phyloP scores from a whole-genome alignment of 2,113 vertebrate genomes.

The Percina caprodes region DNA sequence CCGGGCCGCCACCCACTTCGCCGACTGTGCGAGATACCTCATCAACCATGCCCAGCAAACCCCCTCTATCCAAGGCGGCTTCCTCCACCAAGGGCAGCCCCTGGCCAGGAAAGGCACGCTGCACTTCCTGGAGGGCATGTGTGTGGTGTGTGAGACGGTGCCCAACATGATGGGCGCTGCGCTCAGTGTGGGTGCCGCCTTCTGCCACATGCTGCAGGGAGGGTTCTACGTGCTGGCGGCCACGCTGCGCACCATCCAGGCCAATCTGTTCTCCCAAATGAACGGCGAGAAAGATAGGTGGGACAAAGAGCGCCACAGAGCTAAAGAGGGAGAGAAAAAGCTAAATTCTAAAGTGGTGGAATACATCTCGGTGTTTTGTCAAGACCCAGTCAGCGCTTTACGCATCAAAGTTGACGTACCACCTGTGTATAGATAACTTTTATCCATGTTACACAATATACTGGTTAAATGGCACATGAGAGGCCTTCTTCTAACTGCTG shows the following conservation, averaged over 20 bases:
- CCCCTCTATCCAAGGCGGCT: conserved; percentile 18
- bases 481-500: conserved; percentile 66
- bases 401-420: conserved; percentile 81
- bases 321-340: conserved; percentile 71
- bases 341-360: conserved; percentile 73
- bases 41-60: conserved; percentile 59
- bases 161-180: conserved; percentile 71
- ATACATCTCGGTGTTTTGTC: conserved; percentile 80
- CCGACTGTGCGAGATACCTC: conserved; percentile 55
- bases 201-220: conserved; percentile 76
- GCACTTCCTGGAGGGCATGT: conserved; percentile 72
- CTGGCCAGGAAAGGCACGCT: conserved; percentile 61
- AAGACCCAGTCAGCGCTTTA: conserved; percentile 79
- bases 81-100: conserved; percentile 20
- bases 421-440: conserved; percentile 76
- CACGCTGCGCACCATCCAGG: conserved; percentile 75
- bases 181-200: conserved; percentile 70
- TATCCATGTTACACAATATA: neutral
- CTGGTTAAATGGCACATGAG: conserved; percentile 57
- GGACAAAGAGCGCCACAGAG: conserved; percentile 72
- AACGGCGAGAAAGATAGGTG: conserved; percentile 76
- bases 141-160: conserved; percentile 73
- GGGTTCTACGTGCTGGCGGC: conserved; percentile 71
- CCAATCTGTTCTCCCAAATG: conserved; percentile 75
- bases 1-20: conserved; percentile 65